Evolutionary conservation across 37 sponge, comb jelly and placozoan species (phyloP), one percentile per base, ranked within the genome.

Genomic region (Eunapius fragilis): DNA sequence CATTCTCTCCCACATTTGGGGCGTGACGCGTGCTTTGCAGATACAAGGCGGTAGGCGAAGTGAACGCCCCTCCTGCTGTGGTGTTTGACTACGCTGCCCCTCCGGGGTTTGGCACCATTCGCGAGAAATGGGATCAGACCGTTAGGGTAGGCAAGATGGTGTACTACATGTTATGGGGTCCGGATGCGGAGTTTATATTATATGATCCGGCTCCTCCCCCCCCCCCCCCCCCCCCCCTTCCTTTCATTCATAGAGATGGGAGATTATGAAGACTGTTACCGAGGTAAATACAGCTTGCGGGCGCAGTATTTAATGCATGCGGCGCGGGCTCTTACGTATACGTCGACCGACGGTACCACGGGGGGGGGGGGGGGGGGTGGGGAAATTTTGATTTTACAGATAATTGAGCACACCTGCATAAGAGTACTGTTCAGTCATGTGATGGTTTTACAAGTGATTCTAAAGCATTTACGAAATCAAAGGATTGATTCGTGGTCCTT

Each of bases 11-110:
- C n/a, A n/a, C n/a, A n/a, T n/a, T n/a, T n/a, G n/a, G n/a, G n/a
- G n/a, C n/a, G n/a, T n/a, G n/a, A n/a, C n/a, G n/a, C n/a, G n/a
- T n/a, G n/a, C n/a, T n/a, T n/a, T n/a, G n/a, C 75, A 87, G 88
- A 0, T 81, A 68, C 77, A 87, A 82, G 70, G 88, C 88, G 69
- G 88, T 81, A 37, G 41, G 82, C 38, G 82, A 69, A 37, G 69
- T 87, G 30, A 58, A 74, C 24, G 70, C 37, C 12, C 26, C 88
- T 25, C 88, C 88, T 26, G 31, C 68, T n/a, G 67, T 11, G 2
- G 17, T 47, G 23, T 81, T 82, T 68, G 77, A 82, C 25, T 67
- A 47, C 70, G 33, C 80, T 30, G 30, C 41, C 25, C 86, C 86
- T 7, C 79, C 79, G 12, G 67, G 28, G 25, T 27, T 41, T 26